Conservation (phyloP, 2,797 vertebrate species). For the Gallinago stenura region DNA sequence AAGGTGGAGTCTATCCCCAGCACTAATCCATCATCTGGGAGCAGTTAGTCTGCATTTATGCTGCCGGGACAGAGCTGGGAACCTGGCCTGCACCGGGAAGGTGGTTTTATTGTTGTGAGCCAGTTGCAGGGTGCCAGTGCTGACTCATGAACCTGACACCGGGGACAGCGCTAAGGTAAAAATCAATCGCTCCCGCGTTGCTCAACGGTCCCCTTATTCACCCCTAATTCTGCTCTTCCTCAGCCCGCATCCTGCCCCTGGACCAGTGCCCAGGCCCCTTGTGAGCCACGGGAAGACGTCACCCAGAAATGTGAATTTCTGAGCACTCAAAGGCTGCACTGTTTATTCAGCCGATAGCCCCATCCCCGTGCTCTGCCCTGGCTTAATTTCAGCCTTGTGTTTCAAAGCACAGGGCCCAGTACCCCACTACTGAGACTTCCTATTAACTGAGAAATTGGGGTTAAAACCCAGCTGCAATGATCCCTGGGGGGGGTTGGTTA, state of each 20-base stretch:
- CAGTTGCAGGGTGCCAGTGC: neutral
- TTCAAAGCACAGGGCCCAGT: neutral
- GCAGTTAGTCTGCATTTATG: neutral
- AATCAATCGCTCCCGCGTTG: neutral
- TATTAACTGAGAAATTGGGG: neutral
- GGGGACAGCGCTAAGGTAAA: neutral
- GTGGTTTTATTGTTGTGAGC: slow-evolving; percentile 21
- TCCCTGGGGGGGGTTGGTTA: neutral
- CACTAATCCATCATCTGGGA: neutral
- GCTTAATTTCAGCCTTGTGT: neutral
- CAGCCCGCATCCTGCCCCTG: slow-evolving; percentile 1
- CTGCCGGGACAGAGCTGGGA: neutral
- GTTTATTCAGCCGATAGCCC: slow-evolving; percentile 28
- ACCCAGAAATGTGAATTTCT: slow-evolving; percentile 56
- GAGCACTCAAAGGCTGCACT: slow-evolving; percentile 46
- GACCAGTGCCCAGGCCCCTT: slow-evolving; percentile 6
- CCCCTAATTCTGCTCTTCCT: neutral
- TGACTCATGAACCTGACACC: slow-evolving; percentile 59
- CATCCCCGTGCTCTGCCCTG: neutral
- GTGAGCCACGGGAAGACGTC: slow-evolving; percentile 47
- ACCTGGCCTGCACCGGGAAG: neutral
- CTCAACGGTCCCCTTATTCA: neutral
- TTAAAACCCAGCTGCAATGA: neutral
- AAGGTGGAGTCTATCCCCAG: neutral
- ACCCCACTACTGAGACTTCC: neutral